Conservation (phyloP, 23 tunicate species). For the Botrylloides violaceus region DNA sequence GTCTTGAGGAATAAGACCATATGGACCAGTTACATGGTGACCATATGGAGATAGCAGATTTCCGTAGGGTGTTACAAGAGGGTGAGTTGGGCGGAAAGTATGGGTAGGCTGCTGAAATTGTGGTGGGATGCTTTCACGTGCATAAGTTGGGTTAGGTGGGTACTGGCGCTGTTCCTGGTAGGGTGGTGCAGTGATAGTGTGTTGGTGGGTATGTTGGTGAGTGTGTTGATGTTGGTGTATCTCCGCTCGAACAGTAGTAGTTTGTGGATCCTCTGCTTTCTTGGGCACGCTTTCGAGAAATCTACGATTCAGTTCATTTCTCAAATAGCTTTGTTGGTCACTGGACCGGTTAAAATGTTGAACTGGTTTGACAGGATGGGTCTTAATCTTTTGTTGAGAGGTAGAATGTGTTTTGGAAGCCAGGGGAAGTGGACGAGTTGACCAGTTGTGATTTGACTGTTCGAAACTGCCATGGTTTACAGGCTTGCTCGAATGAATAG, state of each 20-base stretch:
- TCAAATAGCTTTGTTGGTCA: slow-evolving; percentile 59
- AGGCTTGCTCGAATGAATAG: neutral
- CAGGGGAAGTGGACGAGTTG: neutral
- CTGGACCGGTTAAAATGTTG: neutral
- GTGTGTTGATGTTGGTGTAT: slow-evolving; percentile 82
- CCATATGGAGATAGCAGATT: neutral
- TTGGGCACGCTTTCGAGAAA: slow-evolving; percentile 36
- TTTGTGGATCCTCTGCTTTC: slow-evolving; percentile 21
- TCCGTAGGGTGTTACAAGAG: slow-evolving; percentile 6
- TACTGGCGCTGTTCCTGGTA: slow-evolving; percentile 22
- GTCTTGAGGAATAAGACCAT: neutral
- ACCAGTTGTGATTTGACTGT: neutral
- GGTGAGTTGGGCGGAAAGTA: slow-evolving; percentile 1
- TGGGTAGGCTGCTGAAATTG: neutral
- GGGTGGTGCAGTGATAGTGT: slow-evolving; percentile 55
- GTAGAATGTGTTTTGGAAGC: neutral
- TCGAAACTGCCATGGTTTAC: no score
- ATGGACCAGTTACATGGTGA: slow-evolving; percentile 2
- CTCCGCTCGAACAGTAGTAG: slow-evolving; percentile 35
- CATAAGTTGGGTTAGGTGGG: neutral
- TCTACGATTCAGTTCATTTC: slow-evolving; percentile 58
- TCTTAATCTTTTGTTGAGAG: neutral
- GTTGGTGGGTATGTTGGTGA: slow-evolving; percentile 84
- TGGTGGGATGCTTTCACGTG: neutral
- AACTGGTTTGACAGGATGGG: neutral